These are phyloP conservation scores for Diarsia mendica DNA, from an alignment of 2,888 invertebrate genomes.

Conservation along the genomic window DNA sequence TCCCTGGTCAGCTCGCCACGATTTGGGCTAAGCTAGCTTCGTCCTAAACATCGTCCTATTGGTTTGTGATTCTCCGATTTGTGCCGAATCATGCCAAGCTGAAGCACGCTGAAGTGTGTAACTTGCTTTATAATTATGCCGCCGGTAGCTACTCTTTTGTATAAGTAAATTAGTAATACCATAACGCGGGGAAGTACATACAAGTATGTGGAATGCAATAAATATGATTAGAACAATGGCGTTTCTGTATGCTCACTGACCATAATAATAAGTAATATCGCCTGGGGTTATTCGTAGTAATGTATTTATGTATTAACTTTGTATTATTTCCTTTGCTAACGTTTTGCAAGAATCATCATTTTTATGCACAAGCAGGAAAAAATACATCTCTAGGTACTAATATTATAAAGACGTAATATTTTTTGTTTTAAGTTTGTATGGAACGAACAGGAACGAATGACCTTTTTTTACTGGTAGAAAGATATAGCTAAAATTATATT, in stretches of 20 bases:
- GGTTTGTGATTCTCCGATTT: background rate
- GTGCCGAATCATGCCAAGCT: background rate
- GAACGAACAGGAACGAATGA: too few relatives aligned
- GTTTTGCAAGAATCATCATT: background rate
- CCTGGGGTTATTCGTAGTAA: constrained; percentile 1
- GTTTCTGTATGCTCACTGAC: background rate
- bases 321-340: constrained; percentile 9
- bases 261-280: background rate
- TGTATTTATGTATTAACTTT: background rate
- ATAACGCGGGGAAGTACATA: background rate
- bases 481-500: too few relatives aligned
- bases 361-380: background rate
- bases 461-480: too few relatives aligned
- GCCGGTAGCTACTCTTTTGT: background rate
- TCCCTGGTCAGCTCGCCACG: background rate
- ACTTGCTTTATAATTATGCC: background rate
- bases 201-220: background rate
- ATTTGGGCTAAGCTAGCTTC: background rate
- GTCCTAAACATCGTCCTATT: background rate
- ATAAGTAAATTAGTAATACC: background rate
- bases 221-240: constrained; percentile 32
- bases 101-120: background rate
- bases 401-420: too few relatives aligned
- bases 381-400: too few relatives aligned
- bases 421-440: too few relatives aligned